These are phyloP conservation scores for Poecilia latipinna DNA, from an alignment of 2,113 vertebrate species.

Conservation along the genomic window DNA sequence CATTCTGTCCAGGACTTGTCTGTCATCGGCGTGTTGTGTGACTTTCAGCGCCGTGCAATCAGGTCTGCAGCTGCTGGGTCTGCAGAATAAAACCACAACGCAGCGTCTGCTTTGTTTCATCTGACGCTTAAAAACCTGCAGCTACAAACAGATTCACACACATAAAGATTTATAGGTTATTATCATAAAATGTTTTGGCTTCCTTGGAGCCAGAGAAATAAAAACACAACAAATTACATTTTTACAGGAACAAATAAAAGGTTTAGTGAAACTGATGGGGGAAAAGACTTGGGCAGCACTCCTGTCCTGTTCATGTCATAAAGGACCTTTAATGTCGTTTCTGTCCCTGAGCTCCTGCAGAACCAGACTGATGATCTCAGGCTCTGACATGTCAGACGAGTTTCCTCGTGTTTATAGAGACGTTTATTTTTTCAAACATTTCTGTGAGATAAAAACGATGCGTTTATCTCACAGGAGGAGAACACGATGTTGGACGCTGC, in stretches of 20 bases:
- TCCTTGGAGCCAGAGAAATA: not conserved
- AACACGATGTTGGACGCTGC: not conserved
- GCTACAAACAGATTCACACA: not conserved
- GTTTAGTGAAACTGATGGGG: no score
- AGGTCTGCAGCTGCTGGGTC: slow-evolving; percentile 22
- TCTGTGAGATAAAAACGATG: not conserved
- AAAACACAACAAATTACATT: not conserved
- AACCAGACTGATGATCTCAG: not conserved
- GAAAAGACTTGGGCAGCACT: no score
- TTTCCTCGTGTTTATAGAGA: not conserved
- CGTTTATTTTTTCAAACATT: not conserved
- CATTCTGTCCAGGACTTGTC: not conserved
- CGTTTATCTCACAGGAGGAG: not conserved
- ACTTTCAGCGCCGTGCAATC: slow-evolving; percentile 36
- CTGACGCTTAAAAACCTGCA: not conserved
- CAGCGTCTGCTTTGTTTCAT: not conserved
- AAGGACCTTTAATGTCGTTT: no score
- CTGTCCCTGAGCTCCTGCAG: not conserved
- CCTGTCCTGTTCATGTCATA: no score
- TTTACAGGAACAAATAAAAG: no score
- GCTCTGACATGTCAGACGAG: not conserved
- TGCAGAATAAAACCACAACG: not conserved
- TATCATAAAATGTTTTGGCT: not conserved
- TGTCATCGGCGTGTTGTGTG: slow-evolving; percentile 13
- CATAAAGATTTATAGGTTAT: not conserved